phyloP scores from a whole-genome alignment of 2,797 vertebrate species.

The Austrolebias charrua region DNA sequence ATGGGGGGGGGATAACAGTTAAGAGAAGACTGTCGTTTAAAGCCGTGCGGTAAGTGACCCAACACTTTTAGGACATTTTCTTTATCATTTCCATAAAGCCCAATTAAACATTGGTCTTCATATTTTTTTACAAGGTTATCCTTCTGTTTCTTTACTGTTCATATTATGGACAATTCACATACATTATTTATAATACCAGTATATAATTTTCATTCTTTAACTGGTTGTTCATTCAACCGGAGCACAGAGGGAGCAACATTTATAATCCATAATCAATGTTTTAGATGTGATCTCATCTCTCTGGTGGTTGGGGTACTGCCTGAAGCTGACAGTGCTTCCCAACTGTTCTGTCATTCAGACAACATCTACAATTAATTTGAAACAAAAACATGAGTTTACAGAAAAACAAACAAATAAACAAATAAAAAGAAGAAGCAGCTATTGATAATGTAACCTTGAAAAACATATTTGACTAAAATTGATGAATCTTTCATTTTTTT shows the following conservation, averaged over 20 bases:
- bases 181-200: not conserved
- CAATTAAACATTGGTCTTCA: conserved; percentile 13
- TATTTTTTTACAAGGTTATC: not conserved
- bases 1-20: conserved; percentile 39
- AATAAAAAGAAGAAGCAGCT: no score
- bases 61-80: conserved; percentile 22
- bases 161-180: not conserved
- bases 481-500: no score
- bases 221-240: no score
- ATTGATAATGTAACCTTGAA: no score
- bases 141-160: not conserved
- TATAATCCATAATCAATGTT: not conserved
- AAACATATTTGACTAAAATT: no score
- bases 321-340: no score
- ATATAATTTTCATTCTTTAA: no score
- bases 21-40: conserved; percentile 35
- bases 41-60: conserved; percentile 43
- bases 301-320: no score
- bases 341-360: no score
- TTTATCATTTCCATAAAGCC: conserved; percentile 7
- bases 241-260: not conserved
- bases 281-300: not conserved
- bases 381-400: no score
- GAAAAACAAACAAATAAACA: no score
- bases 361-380: no score